phyloP scores from a whole-genome alignment of 2,797 vertebrate genomes.

The Tachyglossus aculeatus region DNA sequence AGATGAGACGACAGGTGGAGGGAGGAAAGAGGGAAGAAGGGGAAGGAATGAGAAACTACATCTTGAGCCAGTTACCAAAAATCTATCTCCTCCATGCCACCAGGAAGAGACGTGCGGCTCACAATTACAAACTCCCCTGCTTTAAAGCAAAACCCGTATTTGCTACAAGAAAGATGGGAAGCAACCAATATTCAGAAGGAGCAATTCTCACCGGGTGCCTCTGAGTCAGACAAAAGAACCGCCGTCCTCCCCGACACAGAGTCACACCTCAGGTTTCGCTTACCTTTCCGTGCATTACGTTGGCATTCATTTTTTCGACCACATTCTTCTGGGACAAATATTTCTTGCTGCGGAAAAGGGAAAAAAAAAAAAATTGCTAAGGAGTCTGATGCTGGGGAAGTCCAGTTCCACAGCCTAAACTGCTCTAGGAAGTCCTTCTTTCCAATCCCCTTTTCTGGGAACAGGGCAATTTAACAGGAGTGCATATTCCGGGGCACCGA shows the following conservation, averaged over 20 bases:
- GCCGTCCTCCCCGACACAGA: not conserved
- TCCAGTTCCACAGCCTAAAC: no score
- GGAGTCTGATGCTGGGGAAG: no score
- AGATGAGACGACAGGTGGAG: no score
- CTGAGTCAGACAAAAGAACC: not conserved
- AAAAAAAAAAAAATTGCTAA: constrained; percentile 9
- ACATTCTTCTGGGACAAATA: constrained; percentile 98
- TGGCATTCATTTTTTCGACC: constrained; percentile 95
- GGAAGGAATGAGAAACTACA: no score
- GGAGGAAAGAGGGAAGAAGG: no score
- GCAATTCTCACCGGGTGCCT: not conserved
- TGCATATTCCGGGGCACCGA: no score
- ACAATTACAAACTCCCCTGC: not conserved
- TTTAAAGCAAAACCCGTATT: not conserved
- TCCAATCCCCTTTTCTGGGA: not conserved
- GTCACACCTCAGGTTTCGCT: not conserved
- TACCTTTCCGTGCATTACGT: constrained; percentile 96
- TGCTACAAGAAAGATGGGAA: not conserved
- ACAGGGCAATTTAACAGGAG: no score
- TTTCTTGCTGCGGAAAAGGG: constrained; percentile 86
- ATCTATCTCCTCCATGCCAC: not conserved
- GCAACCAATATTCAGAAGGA: not conserved
- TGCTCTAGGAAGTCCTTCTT: no score
- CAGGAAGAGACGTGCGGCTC: not conserved
- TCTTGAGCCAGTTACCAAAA: no score